These are phyloP conservation scores for Fistularia tabacaria DNA, from an alignment of 2,797 vertebrate species.

Conservation along the genomic window DNA sequence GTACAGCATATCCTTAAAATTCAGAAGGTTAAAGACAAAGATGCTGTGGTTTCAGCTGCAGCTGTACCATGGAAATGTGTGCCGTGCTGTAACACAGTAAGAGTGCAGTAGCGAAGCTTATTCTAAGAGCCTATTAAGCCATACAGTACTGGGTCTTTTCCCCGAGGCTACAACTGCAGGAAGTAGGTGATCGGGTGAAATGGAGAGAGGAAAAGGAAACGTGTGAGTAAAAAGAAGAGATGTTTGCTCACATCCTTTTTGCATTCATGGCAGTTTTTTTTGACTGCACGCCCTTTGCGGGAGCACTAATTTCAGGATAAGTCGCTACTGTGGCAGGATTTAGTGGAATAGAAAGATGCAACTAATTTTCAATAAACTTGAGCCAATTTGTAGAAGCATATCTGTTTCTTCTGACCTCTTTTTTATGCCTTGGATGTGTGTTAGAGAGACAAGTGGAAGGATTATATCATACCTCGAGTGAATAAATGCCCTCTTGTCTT, in stretches of 20 bases:
- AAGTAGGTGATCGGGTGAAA: constrained; percentile 38
- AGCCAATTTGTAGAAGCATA: too few species aligned
- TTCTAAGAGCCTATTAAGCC: constrained; percentile 43
- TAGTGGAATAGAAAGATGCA: too few species aligned
- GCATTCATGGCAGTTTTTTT: constrained; percentile 40
- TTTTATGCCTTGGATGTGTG: too few species aligned
- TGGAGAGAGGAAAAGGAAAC: constrained; percentile 41
- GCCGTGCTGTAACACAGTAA: background rate
- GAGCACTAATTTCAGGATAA: constrained; percentile 42
- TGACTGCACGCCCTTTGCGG: constrained; percentile 32
- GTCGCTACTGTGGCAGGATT: constrained; percentile 36
- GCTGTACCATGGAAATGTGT: too few species aligned
- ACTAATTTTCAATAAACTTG: too few species aligned
- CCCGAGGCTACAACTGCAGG: constrained; percentile 37
- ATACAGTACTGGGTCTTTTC: constrained; percentile 18
- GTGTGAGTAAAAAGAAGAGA: constrained; percentile 25
- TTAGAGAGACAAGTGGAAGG: constrained; percentile 14
- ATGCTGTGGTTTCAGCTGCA: too few species aligned
- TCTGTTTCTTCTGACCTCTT: too few species aligned
- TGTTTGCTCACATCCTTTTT: constrained; percentile 44
- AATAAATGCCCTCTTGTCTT: constrained; percentile 19
- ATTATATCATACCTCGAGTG: constrained; percentile 37
- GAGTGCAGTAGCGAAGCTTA: constrained; percentile 3
- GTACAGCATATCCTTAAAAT: too few species aligned
- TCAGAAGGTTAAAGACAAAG: too few species aligned